phyloP scores from a whole-genome alignment of 2,888 invertebrate species.

The Pseudococcus longispinus region DNA sequence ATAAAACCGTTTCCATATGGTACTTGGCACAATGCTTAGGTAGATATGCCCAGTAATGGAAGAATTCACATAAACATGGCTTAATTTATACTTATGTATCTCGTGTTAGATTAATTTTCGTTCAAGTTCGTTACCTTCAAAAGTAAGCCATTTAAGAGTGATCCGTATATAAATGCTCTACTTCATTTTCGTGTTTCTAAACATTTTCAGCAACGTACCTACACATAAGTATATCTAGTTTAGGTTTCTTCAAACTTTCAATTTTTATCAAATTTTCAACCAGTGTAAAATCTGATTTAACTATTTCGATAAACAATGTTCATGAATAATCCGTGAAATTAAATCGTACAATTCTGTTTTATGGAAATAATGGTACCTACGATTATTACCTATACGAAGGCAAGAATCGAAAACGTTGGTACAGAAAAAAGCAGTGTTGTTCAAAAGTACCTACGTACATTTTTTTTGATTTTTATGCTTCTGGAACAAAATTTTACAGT shows the following conservation, averaged over 20 bases:
- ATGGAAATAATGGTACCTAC: too few relatives aligned
- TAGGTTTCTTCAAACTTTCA: neutral
- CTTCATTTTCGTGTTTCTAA: neutral
- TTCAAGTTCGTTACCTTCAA: constrained; percentile 25
- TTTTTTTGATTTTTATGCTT: too few relatives aligned
- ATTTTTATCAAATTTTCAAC: neutral
- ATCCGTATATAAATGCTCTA: constrained; percentile 29
- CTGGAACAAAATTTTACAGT: too few relatives aligned
- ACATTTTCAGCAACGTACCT: neutral
- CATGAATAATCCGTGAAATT: too few relatives aligned
- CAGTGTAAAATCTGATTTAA: too few relatives aligned
- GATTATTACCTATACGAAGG: too few relatives aligned
- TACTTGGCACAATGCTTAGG: neutral
- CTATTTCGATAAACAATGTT: too few relatives aligned
- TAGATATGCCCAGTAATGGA: neutral
- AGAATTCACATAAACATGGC: neutral
- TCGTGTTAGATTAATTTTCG: constrained; percentile 13
- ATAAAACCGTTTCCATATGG: neutral
- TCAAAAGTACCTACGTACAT: too few relatives aligned
- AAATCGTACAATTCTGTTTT: too few relatives aligned
- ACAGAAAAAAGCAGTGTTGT: too few relatives aligned
- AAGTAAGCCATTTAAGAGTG: constrained; percentile 18
- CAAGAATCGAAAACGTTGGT: too few relatives aligned
- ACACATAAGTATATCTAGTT: too few relatives aligned
- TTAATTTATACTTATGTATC: neutral